Evolutionary conservation across 2,797 vertebrate genomes (phyloP).

Genomic region (Lutra lutra): DNA sequence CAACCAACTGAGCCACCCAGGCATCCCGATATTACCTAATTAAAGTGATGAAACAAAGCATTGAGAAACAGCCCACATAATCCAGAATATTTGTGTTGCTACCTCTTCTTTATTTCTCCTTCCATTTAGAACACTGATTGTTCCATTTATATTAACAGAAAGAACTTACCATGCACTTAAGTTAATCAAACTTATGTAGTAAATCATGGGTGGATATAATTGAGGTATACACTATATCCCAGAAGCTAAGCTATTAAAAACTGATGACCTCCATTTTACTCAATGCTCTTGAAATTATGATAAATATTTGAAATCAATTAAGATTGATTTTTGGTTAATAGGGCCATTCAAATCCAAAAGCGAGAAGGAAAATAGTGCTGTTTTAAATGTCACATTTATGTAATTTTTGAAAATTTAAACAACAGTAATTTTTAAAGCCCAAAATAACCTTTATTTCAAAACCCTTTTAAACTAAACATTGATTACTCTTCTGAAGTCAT

Average conservation of each 20-base stretch:
- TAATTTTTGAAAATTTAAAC: slow-evolving; percentile 12
- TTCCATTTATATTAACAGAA: slow-evolving; percentile 71
- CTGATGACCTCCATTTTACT: slow-evolving; percentile 43
- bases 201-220: slow-evolving; percentile 35
- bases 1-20: too few relatives aligned
- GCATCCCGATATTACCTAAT: slow-evolving; percentile 47
- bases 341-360: slow-evolving; percentile 1
- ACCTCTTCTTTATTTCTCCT: slow-evolving; percentile 1
- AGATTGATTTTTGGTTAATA: slow-evolving; percentile 5
- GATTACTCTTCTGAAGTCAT: slow-evolving; percentile 60
- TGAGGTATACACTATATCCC: background rate
- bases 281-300: background rate
- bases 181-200: slow-evolving; percentile 52
- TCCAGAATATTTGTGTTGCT: slow-evolving; percentile 4
- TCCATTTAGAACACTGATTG: slow-evolving; percentile 67
- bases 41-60: slow-evolving; percentile 59
- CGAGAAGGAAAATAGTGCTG: background rate
- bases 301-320: slow-evolving; percentile 60
- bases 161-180: slow-evolving; percentile 54
- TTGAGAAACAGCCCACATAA: slow-evolving; percentile 26
- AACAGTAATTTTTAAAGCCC: slow-evolving; percentile 50
- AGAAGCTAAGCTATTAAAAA: slow-evolving; percentile 33
- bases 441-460: slow-evolving; percentile 64
- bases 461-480: slow-evolving; percentile 36
- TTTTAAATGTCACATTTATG: slow-evolving; percentile 24